A percentile compares a stretch with the other conserved stretches of the same genome.
phyloP scores from a whole-genome alignment of 1,140 invertebrate species.

The Aphis gossypii region DNA sequence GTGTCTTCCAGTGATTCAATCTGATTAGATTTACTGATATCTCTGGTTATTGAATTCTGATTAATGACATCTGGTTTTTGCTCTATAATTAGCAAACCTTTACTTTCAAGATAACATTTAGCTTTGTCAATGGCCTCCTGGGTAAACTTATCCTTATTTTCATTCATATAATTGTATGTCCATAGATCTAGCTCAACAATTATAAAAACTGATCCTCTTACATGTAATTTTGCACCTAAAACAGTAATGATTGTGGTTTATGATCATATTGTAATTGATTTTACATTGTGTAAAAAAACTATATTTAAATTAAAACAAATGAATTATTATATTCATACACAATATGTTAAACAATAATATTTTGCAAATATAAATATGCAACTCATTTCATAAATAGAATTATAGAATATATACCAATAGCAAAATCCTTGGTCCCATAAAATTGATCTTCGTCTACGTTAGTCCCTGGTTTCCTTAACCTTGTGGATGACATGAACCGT shows the following conservation, averaged over 20 bases:
- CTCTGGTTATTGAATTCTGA: neutral
- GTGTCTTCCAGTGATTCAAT: neutral
- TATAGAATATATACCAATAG: slow-evolving; percentile 64
- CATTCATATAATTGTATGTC: slow-evolving; percentile 42
- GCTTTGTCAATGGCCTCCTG: slow-evolving; percentile 35
- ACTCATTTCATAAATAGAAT: neutral
- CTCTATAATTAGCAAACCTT: slow-evolving; percentile 1
- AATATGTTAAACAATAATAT: neutral
- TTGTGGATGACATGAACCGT: slow-evolving; percentile 73
- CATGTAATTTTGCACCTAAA: slow-evolving; percentile 38
- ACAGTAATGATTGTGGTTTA: neutral
- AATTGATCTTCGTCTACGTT: slow-evolving; percentile 67
- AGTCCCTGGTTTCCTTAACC: slow-evolving; percentile 73
- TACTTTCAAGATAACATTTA: slow-evolving; percentile 30
- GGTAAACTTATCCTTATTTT: slow-evolving; percentile 35
- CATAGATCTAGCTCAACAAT: slow-evolving; percentile 37
- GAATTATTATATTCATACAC: neutral
- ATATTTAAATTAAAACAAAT: neutral
- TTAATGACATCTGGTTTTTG: neutral
- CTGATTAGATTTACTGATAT: neutral
- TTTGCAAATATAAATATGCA: neutral
- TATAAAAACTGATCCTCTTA: slow-evolving; percentile 39
- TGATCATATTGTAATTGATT: neutral
- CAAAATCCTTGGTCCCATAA: slow-evolving; percentile 74
- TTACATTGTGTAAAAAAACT: neutral